Evolutionary conservation across 2,797 vertebrate species (phyloP).

Genomic region (Acrocephalus scirpaceus): DNA sequence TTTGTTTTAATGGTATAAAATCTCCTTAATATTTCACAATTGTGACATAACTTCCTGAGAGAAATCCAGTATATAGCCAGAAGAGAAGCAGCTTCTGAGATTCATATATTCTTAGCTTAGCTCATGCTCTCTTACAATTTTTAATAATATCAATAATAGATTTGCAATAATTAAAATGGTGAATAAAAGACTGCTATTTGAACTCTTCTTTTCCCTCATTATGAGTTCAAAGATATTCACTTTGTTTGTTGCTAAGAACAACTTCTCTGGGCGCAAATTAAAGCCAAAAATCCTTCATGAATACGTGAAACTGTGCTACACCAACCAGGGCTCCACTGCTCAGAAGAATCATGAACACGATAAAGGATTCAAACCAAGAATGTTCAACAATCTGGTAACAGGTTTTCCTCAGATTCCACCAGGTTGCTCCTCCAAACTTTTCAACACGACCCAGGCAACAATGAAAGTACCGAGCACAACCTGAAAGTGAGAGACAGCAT

Average conservation of each 20-base stretch:
- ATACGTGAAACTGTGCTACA: neutral
- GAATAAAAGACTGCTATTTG: neutral
- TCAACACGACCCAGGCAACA: conserved; percentile 77
- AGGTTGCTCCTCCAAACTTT: conserved; percentile 75
- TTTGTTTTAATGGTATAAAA: neutral
- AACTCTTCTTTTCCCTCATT: neutral
- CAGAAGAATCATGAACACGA: conserved; percentile 97
- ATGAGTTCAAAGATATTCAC: neutral
- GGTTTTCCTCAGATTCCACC: conserved; percentile 90
- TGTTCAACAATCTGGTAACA: conserved; percentile 94
- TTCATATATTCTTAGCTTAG: neutral
- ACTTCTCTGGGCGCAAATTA: neutral
- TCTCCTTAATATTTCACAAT: neutral
- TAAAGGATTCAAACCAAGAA: conserved; percentile 97
- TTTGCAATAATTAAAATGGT: neutral
- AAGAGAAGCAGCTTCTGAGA: neutral
- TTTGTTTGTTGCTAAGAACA: neutral
- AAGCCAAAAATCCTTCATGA: neutral
- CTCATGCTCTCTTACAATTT: neutral
- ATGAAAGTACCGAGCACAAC: conserved; percentile 75
- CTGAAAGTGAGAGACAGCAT: conserved; percentile 68
- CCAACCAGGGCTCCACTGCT: conserved; percentile 92
- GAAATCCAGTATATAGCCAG: neutral
- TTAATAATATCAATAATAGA: neutral
- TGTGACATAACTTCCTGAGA: neutral